Conservation (phyloP, 2,888 invertebrate genomes). For the Euphydryas editha region DNA sequence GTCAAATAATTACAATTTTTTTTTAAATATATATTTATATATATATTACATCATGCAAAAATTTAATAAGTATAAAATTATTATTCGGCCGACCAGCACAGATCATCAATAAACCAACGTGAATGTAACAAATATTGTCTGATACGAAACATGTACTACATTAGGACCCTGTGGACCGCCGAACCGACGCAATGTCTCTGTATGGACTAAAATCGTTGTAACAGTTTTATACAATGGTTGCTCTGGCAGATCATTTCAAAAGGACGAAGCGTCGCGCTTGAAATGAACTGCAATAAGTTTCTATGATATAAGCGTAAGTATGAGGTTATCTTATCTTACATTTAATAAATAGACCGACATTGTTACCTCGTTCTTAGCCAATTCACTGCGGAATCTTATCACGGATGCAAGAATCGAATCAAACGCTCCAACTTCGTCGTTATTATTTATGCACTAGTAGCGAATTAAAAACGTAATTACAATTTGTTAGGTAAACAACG, state of each 20-base stretch:
- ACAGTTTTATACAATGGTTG: slow-evolving; percentile 46
- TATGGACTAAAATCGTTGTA: slow-evolving; percentile 74
- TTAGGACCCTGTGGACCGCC: slow-evolving; percentile 78
- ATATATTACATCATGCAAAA: slow-evolving; percentile 9
- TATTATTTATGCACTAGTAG: slow-evolving; percentile 16
- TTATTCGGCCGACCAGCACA: slow-evolving; percentile 3
- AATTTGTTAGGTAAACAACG: too few species aligned
- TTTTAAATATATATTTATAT: not conserved
- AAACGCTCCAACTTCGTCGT: not conserved
- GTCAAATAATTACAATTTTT: not conserved
- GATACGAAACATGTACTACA: slow-evolving; percentile 55
- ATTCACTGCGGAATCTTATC: slow-evolving; percentile 2
- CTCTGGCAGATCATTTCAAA: slow-evolving; percentile 44
- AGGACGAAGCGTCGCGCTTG: slow-evolving; percentile 12
- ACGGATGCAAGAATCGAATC: slow-evolving; percentile 15
- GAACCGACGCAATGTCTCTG: slow-evolving; percentile 57
- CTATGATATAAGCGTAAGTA: slow-evolving; percentile 57
- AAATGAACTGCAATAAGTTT: slow-evolving; percentile 49
- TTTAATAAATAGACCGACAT: slow-evolving; percentile 40
- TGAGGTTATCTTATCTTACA: slow-evolving; percentile 49
- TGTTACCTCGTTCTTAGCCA: slow-evolving; percentile 28
- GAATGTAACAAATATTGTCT: slow-evolving; percentile 61
- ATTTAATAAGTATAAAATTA: not conserved
- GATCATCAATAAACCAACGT: slow-evolving; percentile 28
- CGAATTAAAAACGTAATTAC: not conserved